These are phyloP conservation scores for Petrocephalus sullivani DNA, from an alignment of 2,797 vertebrate genomes.

Conservation along the genomic window DNA sequence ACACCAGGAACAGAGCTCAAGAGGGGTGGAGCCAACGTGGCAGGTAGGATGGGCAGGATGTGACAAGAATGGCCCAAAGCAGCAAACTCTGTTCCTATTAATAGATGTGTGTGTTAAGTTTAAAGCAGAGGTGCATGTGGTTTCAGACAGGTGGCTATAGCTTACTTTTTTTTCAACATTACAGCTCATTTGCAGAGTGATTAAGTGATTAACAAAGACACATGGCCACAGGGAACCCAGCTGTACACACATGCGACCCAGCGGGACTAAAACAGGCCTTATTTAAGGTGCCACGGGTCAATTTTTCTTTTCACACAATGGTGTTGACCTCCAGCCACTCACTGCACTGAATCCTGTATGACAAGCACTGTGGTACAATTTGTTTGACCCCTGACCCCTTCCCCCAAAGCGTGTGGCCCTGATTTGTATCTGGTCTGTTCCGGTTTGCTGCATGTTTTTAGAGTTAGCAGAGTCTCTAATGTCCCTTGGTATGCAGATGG, in stretches of 20 bases:
- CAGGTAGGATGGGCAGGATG: too few species aligned
- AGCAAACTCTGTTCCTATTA: not conserved
- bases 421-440: slow-evolving; percentile 35
- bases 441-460: slow-evolving; percentile 70
- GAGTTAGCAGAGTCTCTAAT: not conserved
- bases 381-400: slow-evolving; percentile 38
- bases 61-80: not conserved
- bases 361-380: slow-evolving; percentile 41
- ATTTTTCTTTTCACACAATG: not conserved
- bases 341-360: not conserved
- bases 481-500: not conserved
- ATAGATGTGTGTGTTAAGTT: not conserved
- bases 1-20: too few species aligned
- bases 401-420: not conserved
- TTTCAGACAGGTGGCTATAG: not conserved
- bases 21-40: too few species aligned
- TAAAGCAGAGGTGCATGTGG: not conserved
- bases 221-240: not conserved
- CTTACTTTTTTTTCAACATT: not conserved
- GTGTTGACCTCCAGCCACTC: not conserved
- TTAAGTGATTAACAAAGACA: not conserved
- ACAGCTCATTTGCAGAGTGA: not conserved
- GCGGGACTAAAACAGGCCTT: not conserved
- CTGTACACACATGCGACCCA: not conserved
- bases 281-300: not conserved